phyloP scores from a whole-genome alignment of 2,113 vertebrate species.

The Ginglymostoma cirratum region DNA sequence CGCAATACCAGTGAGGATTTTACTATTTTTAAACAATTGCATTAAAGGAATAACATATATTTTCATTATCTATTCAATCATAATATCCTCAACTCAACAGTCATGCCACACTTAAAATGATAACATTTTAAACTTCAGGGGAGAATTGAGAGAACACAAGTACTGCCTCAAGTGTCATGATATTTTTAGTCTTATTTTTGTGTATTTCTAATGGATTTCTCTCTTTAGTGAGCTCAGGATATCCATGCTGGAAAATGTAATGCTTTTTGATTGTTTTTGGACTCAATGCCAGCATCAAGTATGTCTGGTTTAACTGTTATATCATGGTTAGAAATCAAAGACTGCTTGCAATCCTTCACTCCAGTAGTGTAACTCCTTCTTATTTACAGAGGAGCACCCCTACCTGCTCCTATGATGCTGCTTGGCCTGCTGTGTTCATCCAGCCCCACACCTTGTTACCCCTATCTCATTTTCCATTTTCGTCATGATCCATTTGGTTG shows the following conservation, averaged over 20 bases:
- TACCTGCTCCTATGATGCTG: no score
- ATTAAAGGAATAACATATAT: not conserved
- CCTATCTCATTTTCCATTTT: not conserved
- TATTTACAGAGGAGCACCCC: not conserved
- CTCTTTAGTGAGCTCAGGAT: not conserved
- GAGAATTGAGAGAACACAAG: not conserved
- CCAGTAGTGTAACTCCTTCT: not conserved
- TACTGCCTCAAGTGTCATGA: not conserved
- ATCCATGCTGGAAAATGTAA: not conserved
- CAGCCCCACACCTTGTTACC: no score
- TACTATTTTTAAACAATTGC: not conserved
- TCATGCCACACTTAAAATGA: not conserved
- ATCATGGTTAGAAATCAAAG: not conserved
- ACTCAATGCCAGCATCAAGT: not conserved
- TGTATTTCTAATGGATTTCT: not conserved
- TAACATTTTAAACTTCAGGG: not conserved
- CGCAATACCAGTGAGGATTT: not conserved
- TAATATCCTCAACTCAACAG: not conserved
- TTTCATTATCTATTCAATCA: not conserved
- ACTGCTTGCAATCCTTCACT: not conserved
- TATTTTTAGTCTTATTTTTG: not conserved
- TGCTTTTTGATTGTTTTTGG: no score
- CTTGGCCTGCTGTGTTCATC: no score
- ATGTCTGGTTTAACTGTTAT: no score
- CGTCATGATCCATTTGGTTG: not conserved